Evolutionary conservation across 2,888 invertebrate genomes (phyloP).

Genomic region (Scaptodrosophila latifasciaeformis): DNA sequence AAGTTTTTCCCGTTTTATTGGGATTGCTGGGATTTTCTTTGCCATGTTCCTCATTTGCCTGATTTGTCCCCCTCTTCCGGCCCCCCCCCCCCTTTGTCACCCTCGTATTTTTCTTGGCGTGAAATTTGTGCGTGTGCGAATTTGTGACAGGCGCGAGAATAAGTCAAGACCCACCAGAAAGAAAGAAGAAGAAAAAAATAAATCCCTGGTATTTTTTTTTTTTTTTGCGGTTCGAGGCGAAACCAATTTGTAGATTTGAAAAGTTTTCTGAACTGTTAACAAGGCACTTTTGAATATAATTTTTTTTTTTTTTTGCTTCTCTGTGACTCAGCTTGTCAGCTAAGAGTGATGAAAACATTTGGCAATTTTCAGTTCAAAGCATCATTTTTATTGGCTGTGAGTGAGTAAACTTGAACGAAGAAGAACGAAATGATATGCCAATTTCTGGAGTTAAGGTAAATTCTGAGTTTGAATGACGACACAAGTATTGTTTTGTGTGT

Average conservation of each 20-base stretch:
- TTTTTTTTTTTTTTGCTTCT: background rate
- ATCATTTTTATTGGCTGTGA: conserved; percentile 32
- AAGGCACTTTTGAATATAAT: conserved; percentile 38
- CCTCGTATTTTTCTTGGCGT: background rate
- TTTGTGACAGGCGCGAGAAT: conserved; percentile 12
- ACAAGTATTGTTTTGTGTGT: no score
- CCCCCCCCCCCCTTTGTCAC: background rate
- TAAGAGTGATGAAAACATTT: conserved; percentile 12
- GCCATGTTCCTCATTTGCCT: conserved; percentile 7
- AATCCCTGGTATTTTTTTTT: conserved; percentile 46
- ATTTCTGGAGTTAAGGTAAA: no score
- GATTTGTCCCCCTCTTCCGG: background rate
- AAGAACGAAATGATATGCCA: no score
- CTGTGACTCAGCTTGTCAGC: background rate
- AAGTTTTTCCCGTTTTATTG: conserved; percentile 43
- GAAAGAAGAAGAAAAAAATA: no score
- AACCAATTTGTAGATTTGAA: conserved; percentile 66
- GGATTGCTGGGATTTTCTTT: conserved; percentile 10
- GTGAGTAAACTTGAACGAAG: no score
- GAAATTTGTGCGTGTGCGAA: conserved; percentile 2
- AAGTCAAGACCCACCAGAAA: no score
- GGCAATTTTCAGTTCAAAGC: conserved; percentile 25
- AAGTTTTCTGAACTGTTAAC: conserved; percentile 50
- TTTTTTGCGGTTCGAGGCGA: conserved; percentile 58
- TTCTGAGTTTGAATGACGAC: no score